Evolutionary conservation across 2,888 invertebrate species (phyloP).

Genomic region (Notocelia uddmanniana): DNA sequence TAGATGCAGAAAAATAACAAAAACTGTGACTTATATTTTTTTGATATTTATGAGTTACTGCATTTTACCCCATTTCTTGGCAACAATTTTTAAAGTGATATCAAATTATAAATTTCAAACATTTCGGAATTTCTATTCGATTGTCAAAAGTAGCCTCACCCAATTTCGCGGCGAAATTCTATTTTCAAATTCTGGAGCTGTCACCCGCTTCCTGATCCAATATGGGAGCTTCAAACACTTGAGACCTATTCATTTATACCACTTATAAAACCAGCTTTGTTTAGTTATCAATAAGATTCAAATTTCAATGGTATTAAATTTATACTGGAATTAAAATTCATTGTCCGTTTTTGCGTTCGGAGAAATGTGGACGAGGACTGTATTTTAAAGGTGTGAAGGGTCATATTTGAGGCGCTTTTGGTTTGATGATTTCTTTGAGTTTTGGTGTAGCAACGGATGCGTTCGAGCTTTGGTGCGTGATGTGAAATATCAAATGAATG

Average conservation of each 20-base stretch:
- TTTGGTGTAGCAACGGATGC: conserved; percentile 39
- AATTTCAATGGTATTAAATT: conserved; percentile 27
- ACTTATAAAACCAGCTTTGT: conserved; percentile 45
- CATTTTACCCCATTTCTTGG: background rate
- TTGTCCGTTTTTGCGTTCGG: conserved; percentile 17
- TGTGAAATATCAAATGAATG: conserved; percentile 42
- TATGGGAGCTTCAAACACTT: conserved; percentile 62
- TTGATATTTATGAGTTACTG: conserved; percentile 9
- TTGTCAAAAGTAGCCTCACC: conserved; percentile 58
- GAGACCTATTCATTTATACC: conserved; percentile 52
- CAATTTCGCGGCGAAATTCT: conserved; percentile 72
- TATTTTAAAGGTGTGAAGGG: conserved; percentile 20
- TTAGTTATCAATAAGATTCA: conserved; percentile 23
- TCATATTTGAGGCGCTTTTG: conserved; percentile 8
- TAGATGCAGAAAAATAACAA: background rate
- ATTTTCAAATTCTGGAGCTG: conserved; percentile 71
- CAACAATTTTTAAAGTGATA: background rate
- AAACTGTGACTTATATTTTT: background rate
- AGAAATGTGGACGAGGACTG: conserved; percentile 5
- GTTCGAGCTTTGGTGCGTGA: conserved; percentile 39
- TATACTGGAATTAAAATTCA: conserved; percentile 39
- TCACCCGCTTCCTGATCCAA: conserved; percentile 72
- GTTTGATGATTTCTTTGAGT: background rate
- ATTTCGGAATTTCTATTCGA: conserved; percentile 19
- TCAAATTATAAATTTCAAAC: conserved; percentile 7